Conservation (phyloP, 2,113 vertebrate genomes). For the Ptilorrhoa leucosticta region DNA sequence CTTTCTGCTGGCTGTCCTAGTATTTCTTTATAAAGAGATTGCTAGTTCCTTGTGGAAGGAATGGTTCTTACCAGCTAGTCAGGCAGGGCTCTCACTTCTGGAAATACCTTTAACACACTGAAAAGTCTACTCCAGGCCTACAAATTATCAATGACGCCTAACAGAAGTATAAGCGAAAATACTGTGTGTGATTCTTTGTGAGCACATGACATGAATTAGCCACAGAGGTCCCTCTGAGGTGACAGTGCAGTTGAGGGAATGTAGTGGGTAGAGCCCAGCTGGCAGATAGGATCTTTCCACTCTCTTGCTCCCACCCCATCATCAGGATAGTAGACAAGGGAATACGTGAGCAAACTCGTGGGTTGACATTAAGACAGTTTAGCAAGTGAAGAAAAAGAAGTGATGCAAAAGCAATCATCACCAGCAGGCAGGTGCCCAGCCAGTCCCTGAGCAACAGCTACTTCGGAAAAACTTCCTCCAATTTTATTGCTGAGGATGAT, state of each 20-base stretch:
- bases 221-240: background rate
- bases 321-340: background rate
- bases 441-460: background rate
- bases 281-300: background rate
- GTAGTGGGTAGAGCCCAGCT: background rate
- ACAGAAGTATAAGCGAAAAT: background rate
- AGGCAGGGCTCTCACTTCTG: background rate
- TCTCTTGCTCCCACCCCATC: rapidly evolving
- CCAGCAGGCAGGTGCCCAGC: background rate
- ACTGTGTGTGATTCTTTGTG: background rate
- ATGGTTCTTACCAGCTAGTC: background rate
- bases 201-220: background rate
- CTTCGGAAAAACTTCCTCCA: background rate
- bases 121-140: background rate
- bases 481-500: background rate
- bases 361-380: background rate
- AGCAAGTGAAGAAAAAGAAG: background rate
- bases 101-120: background rate
- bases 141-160: background rate
- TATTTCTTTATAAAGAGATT: background rate
- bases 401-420: background rate
- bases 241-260: background rate
- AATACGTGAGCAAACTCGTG: background rate
- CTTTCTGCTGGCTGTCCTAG: background rate
- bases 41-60: background rate